Percentiles rank a stretch among this genome's conserved stretches.
Evolutionary conservation across 2,797 vertebrate genomes (phyloP).

Genomic region (Urosaurus nigricauda): DNA sequence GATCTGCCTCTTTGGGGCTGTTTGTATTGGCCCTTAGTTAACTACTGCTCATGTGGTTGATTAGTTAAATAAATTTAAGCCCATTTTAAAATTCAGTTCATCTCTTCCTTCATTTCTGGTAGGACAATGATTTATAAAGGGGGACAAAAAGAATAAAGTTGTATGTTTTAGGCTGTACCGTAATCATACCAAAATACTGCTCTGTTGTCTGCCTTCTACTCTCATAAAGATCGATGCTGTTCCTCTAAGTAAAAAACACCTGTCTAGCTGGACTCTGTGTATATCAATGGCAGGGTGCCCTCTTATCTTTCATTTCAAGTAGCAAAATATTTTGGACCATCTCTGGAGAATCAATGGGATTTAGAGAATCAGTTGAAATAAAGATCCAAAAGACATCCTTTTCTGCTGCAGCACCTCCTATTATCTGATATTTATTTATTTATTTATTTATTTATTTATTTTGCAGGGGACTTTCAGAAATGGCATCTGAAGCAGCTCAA

Average conservation of each 20-base stretch:
- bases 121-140: background rate
- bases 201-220: too few relatives aligned
- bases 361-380: background rate
- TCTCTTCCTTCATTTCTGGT: too few relatives aligned
- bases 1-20: too few relatives aligned
- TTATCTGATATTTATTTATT: background rate
- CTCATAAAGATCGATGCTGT: background rate
- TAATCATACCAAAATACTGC: background rate
- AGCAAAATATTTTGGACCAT: background rate
- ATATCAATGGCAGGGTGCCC: background rate
- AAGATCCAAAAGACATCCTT: background rate
- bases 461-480: background rate
- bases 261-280: background rate
- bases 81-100: too few relatives aligned
- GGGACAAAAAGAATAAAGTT: background rate
- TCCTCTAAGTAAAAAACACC: background rate
- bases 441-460: background rate
- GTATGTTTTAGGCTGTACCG: too few relatives aligned
- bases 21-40: too few relatives aligned
- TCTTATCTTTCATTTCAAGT: background rate
- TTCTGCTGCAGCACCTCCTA: background rate
- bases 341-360: background rate
- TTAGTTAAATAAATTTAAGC: too few relatives aligned
- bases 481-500: background rate
- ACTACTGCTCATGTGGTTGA: too few relatives aligned